phyloP scores from a whole-genome alignment of 2,888 invertebrate species.

The Drosophila kokeensis region DNA sequence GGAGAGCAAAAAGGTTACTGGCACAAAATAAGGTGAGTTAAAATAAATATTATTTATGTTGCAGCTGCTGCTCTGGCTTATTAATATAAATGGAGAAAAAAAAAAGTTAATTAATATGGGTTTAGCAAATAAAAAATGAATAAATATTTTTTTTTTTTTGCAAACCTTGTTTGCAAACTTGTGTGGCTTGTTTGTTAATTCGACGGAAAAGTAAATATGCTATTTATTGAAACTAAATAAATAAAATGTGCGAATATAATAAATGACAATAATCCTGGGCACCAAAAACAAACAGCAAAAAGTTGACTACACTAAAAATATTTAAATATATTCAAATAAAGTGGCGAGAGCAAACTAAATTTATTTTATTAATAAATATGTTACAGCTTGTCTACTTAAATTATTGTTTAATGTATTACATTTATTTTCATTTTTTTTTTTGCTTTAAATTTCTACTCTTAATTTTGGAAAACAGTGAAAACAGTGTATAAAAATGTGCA shows the following conservation, averaged over 20 bases:
- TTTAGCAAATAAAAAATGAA: slow-evolving; percentile 6
- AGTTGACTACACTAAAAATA: background rate
- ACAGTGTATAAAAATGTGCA: slow-evolving; percentile 1
- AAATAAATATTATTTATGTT: slow-evolving; percentile 57
- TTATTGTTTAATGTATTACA: background rate
- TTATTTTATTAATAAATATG: background rate
- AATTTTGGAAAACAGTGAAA: background rate
- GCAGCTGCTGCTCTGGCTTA: slow-evolving; percentile 8
- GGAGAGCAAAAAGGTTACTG: slow-evolving; percentile 26
- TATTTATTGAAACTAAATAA: slow-evolving; percentile 14
- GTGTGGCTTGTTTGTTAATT: slow-evolving; percentile 2
- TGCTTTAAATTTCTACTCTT: background rate
- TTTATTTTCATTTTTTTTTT: background rate
- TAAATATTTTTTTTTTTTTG: background rate
- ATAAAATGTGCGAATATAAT: background rate
- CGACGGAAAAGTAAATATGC: background rate
- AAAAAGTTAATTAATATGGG: slow-evolving; percentile 34
- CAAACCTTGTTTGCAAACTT: background rate
- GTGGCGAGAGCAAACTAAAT: background rate
- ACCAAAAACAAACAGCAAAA: background rate
- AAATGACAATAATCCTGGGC: background rate
- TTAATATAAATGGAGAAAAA: slow-evolving; percentile 48
- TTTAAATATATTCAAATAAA: background rate
- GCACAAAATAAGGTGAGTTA: slow-evolving; percentile 52
- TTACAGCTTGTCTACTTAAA: background rate